Evolutionary conservation across 2,888 invertebrate species (phyloP).

Genomic region (Willowsia nigromaculata): DNA sequence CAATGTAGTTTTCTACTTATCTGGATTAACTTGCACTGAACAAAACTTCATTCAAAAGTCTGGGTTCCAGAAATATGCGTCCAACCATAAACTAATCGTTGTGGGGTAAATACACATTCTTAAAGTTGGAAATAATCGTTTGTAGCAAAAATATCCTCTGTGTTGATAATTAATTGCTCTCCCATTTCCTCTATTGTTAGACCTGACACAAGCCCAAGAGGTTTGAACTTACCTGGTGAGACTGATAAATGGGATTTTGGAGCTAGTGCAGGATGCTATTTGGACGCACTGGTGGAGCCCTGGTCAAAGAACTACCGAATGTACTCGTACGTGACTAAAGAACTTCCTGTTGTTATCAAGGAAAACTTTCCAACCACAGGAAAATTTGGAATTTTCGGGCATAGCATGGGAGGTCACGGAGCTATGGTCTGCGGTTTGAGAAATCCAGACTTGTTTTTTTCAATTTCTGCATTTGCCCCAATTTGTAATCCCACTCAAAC

Average conservation of each 20-base stretch:
- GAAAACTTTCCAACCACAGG: conserved; percentile 85
- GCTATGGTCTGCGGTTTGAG: conserved; percentile 54
- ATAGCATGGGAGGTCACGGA: conserved; percentile 55
- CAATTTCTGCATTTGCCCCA: conserved; percentile 95
- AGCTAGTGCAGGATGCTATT: conserved; percentile 95
- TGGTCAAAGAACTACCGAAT: conserved; percentile 96
- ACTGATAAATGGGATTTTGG: conserved; percentile 97
- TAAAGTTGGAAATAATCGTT: background rate
- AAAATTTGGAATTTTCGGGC: conserved; percentile 69
- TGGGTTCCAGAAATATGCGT: conserved; percentile 95
- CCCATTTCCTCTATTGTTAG: conserved; percentile 79
- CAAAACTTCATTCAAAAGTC: conserved; percentile 97
- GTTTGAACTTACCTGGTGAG: conserved; percentile 92
- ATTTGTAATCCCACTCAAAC: conserved; percentile 92
- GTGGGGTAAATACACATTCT: conserved; percentile 82
- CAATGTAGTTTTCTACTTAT: conserved; percentile 94
- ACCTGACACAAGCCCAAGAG: conserved; percentile 96
- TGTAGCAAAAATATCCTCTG: background rate
- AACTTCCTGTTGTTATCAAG: conserved; percentile 88
- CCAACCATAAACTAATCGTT: conserved; percentile 91
- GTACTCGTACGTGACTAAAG: conserved; percentile 94
- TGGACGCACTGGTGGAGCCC: conserved; percentile 93
- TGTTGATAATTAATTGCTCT: background rate
- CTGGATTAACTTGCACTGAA: conserved; percentile 90
- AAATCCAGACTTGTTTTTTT: conserved; percentile 51